Conservation (phyloP, 1,140 invertebrate genomes). For the Batillaria attramentaria region DNA sequence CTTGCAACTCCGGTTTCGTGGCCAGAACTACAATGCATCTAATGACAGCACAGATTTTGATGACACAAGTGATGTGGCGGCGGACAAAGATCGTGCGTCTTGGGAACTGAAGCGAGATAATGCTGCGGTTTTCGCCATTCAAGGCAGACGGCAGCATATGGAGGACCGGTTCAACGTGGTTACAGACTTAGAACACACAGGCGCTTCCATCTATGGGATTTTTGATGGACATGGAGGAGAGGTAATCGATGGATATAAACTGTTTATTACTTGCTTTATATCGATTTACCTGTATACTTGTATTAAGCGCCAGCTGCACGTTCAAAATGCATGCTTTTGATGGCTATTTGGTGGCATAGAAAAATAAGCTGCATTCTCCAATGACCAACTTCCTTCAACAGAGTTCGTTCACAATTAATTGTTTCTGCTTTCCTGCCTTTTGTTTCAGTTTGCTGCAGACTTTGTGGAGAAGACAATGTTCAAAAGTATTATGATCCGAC, state of each 20-base stretch:
- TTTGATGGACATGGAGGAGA: slow-evolving; percentile 97
- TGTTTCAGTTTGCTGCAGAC: slow-evolving; percentile 86
- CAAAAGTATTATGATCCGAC: slow-evolving; percentile 72
- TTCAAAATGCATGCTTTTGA: no score
- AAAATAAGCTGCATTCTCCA: no score
- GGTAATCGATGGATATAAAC: slow-evolving; percentile 74
- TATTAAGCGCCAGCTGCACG: no score
- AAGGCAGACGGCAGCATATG: slow-evolving; percentile 91
- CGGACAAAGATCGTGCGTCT: slow-evolving; percentile 51
- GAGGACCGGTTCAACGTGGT: slow-evolving; percentile 92
- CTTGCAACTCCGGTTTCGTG: slow-evolving; percentile 45
- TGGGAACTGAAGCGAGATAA: slow-evolving; percentile 85
- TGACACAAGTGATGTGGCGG: slow-evolving; percentile 2
- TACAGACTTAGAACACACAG: slow-evolving; percentile 78
- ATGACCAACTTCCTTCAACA: no score
- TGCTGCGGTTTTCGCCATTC: slow-evolving; percentile 89
- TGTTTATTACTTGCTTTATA: no score
- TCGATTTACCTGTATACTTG: no score
- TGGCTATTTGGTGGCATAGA: no score
- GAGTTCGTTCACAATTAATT: no score
- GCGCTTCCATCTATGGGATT: slow-evolving; percentile 89
- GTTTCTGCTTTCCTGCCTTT: slow-evolving; percentile 36
- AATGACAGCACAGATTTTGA: slow-evolving; percentile 22
- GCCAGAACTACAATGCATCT: slow-evolving; percentile 33
- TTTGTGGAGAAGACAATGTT: slow-evolving; percentile 79